phyloP scores from a whole-genome alignment of 2,888 invertebrate species.

The Lycocerus yunnanus region DNA sequence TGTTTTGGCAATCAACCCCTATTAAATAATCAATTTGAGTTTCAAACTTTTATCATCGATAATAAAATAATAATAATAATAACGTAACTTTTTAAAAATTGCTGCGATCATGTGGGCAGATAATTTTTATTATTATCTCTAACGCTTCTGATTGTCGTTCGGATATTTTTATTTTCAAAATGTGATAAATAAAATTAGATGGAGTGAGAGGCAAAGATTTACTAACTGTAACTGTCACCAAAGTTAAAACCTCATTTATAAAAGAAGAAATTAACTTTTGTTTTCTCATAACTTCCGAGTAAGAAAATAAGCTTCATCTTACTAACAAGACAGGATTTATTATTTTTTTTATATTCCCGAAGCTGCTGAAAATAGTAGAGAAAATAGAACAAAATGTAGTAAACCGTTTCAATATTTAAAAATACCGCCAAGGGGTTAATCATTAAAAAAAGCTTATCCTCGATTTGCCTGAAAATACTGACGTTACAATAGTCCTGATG shows the following conservation, averaged over 20 bases:
- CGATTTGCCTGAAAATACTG: too few relatives aligned
- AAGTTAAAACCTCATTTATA: conserved; percentile 2
- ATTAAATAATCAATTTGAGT: not conserved
- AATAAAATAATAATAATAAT: not conserved
- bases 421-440: not conserved
- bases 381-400: not conserved
- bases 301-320: not conserved
- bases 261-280: conserved; percentile 1
- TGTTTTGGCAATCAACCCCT: not conserved
- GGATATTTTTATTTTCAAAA: not conserved
- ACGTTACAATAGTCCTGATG: too few relatives aligned
- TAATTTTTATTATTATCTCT: not conserved
- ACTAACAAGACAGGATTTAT: not conserved
- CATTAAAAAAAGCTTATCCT: not conserved
- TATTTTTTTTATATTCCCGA: not conserved
- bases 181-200: conserved; percentile 1
- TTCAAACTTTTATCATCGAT: not conserved
- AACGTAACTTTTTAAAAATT: not conserved
- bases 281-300: not conserved
- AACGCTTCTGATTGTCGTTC: not conserved
- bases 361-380: not conserved
- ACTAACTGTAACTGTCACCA: not conserved
- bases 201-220: not conserved
- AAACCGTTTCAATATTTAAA: not conserved
- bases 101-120: not conserved